Evolutionary conservation across 2,888 invertebrate genomes (phyloP).

Genomic region (Pyrocoelia pectoralis): DNA sequence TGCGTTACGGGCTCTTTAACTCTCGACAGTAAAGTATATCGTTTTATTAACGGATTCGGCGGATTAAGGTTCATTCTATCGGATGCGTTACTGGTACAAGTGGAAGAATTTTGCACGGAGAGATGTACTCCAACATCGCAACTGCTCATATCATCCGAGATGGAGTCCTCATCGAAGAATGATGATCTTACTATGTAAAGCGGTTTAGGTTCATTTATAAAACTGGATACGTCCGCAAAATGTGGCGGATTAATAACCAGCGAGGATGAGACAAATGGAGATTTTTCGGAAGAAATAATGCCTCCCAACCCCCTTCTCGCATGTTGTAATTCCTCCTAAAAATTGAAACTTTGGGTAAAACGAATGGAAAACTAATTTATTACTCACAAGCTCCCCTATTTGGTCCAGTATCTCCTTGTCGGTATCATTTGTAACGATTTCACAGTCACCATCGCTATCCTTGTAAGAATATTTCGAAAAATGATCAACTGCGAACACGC

Average conservation of each 20-base stretch:
- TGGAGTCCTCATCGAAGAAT: constrained; percentile 27
- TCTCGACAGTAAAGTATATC: not conserved
- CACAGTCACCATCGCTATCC: constrained; percentile 77
- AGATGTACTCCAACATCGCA: constrained; percentile 1
- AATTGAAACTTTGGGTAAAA: no score
- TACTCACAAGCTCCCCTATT: not conserved
- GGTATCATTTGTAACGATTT: not conserved
- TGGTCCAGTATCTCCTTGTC: constrained; percentile 15
- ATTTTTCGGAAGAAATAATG: not conserved
- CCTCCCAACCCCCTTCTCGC: not conserved
- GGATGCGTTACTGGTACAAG: not conserved
- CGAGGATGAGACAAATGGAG: not conserved
- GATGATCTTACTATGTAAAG: constrained; percentile 22
- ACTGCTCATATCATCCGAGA: constrained; percentile 15
- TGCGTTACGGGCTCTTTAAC: not conserved
- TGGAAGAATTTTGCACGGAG: not conserved
- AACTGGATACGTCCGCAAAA: not conserved
- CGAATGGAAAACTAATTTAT: no score
- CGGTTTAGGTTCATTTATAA: not conserved
- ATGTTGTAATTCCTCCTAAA: not conserved
- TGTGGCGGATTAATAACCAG: not conserved
- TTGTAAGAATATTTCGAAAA: constrained; percentile 93
- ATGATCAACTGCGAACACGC: constrained; percentile 95
- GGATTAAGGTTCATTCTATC: not conserved
- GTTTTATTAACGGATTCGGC: not conserved